Conservation (phyloP, 2,113 vertebrate species). For the Oreochromis aureus region DNA sequence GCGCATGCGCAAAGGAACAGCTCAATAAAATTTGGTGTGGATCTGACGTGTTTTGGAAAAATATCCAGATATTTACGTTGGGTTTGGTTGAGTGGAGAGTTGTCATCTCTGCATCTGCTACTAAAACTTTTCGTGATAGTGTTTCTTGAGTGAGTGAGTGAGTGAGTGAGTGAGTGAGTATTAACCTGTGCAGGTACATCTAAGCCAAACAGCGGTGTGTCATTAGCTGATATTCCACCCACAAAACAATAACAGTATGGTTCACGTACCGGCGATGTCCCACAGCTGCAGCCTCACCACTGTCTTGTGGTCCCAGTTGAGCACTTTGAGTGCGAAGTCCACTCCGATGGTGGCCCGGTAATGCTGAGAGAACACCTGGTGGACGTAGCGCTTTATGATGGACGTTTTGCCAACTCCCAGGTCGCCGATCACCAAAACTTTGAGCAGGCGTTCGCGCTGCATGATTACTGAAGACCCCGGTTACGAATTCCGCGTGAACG, state of each 20-base stretch:
- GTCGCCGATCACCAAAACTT: conserved; percentile 76
- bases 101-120: neutral
- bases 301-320: conserved; percentile 70
- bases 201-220: neutral
- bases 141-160: neutral
- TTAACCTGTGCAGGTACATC: neutral
- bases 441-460: conserved; percentile 74
- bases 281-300: conserved; percentile 76
- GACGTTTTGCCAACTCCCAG: conserved; percentile 77
- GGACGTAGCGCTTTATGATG: conserved; percentile 77
- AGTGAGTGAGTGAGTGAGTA: neutral
- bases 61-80: neutral
- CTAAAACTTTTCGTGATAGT: neutral
- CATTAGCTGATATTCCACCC: neutral
- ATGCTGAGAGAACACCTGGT: conserved; percentile 78
- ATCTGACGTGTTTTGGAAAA: neutral
- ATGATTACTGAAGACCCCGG: conserved; percentile 7
- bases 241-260: neutral
- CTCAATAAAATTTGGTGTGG: neutral
- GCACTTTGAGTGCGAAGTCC: conserved; percentile 76
- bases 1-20: neutral
- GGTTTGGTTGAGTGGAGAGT: neutral
- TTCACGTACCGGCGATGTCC: conserved; percentile 74
- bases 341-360: conserved; percentile 78
- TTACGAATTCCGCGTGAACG: neutral